phyloP scores from a whole-genome alignment of 2,797 vertebrate genomes.

The Parauchenoglanis punctatus region DNA sequence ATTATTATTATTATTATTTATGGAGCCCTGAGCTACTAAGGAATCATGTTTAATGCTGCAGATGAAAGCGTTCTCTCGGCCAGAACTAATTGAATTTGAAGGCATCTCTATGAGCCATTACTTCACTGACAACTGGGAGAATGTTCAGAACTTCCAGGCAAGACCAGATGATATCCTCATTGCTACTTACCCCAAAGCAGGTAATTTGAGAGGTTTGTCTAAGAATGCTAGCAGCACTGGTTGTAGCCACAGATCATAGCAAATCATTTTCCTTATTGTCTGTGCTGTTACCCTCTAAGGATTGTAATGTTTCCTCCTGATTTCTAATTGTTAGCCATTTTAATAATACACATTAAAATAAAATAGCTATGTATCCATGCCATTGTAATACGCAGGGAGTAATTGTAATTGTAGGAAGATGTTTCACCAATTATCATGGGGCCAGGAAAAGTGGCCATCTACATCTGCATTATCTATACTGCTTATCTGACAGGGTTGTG shows the following conservation, averaged over 20 bases:
- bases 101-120: conserved; percentile 64
- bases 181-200: conserved; percentile 72
- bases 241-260: background rate
- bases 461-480: background rate
- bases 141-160: conserved; percentile 67
- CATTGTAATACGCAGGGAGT: background rate
- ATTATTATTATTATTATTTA: background rate
- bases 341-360: background rate
- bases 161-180: conserved; percentile 72
- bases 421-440: background rate
- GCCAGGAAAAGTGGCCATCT: background rate
- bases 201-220: conserved; percentile 44
- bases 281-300: background rate
- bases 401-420: background rate
- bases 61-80: conserved; percentile 52
- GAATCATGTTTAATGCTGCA: conserved; percentile 18
- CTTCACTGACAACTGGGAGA: conserved; percentile 72
- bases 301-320: background rate
- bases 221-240: background rate
- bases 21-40: background rate
- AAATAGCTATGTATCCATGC: background rate
- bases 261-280: background rate
- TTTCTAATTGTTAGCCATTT: background rate
- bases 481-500: too few relatives aligned
- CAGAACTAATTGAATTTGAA: conserved; percentile 66